Conservation (phyloP, 2,113 vertebrate genomes). For the Emydura subglobosa region DNA sequence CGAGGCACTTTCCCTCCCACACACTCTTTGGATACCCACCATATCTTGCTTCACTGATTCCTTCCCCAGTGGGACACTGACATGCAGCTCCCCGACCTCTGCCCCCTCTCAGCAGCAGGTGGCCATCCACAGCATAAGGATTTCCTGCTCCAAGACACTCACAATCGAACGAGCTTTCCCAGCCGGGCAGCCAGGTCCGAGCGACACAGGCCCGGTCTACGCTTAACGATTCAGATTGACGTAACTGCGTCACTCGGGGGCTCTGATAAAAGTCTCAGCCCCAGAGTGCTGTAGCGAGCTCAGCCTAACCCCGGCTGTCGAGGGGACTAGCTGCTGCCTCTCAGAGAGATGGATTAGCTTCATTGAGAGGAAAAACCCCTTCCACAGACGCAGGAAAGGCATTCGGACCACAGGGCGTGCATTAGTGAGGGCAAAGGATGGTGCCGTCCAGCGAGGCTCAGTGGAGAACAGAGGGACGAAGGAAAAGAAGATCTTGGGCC, state of each 20-base stretch:
- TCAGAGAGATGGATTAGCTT: not conserved
- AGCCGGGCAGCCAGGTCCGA: not conserved
- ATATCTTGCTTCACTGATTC: not conserved
- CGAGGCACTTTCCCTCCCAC: not conserved
- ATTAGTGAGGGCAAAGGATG: not conserved
- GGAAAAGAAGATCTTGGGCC: not conserved
- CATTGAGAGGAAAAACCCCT: not conserved
- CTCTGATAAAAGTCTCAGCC: not conserved
- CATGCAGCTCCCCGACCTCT: not conserved
- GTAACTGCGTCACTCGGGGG: not conserved
- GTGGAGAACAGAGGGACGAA: not conserved
- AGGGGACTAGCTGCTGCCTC: not conserved
- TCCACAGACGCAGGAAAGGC: not conserved
- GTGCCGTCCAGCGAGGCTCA: not conserved
- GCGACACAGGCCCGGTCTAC: not conserved
- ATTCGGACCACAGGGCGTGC: not conserved
- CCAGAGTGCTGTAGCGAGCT: not conserved
- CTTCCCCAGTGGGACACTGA: not conserved
- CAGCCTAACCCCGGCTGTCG: not conserved
- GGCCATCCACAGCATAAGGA: not conserved
- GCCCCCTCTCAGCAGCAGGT: too few species aligned
- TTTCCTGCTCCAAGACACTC: not conserved
- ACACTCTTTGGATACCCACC: not conserved
- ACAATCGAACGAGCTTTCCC: not conserved
- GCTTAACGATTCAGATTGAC: not conserved